These are phyloP conservation scores for Copidosoma floridanum DNA, from an alignment of 1,140 invertebrate genomes.

Conservation along the genomic window DNA sequence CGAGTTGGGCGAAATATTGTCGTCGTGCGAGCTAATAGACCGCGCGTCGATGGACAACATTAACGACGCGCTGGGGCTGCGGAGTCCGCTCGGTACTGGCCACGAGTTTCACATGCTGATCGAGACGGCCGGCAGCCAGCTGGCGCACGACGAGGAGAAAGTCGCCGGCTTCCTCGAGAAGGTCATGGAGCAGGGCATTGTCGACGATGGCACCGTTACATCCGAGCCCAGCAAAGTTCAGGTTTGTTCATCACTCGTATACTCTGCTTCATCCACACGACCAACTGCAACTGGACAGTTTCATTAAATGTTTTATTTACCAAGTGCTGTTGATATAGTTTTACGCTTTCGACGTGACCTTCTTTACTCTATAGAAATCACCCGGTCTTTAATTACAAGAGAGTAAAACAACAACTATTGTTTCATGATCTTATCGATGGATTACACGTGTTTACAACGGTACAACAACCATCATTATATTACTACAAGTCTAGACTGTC, in stretches of 20 bases:
- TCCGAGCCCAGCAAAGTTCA: slow-evolving; percentile 77
- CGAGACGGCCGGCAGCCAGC: slow-evolving; percentile 85
- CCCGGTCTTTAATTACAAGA: too few relatives aligned
- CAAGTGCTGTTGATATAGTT: too few relatives aligned
- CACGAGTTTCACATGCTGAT: slow-evolving; percentile 88
- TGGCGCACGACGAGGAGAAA: slow-evolving; percentile 84
- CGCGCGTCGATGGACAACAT: slow-evolving; percentile 64
- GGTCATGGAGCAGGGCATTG: slow-evolving; percentile 68
- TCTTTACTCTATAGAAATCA: too few relatives aligned
- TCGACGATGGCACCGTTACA: slow-evolving; percentile 81
- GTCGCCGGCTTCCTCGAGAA: slow-evolving; percentile 74
- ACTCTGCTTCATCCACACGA: neutral
- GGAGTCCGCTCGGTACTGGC: slow-evolving; percentile 41
- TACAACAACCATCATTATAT: too few relatives aligned
- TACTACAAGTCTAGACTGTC: too few relatives aligned
- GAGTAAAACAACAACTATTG: too few relatives aligned
- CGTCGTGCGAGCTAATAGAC: slow-evolving; percentile 93
- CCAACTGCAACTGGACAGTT: neutral
- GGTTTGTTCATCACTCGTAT: slow-evolving; percentile 52
- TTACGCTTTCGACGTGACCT: too few relatives aligned
- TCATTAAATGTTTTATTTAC: too few relatives aligned
- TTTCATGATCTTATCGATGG: too few relatives aligned
- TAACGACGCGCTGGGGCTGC: slow-evolving; percentile 63
- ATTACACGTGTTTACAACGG: too few relatives aligned
- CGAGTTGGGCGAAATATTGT: slow-evolving; percentile 84